Conservation (phyloP, 2,113 vertebrate species). For the Planiliza haematocheilus region DNA sequence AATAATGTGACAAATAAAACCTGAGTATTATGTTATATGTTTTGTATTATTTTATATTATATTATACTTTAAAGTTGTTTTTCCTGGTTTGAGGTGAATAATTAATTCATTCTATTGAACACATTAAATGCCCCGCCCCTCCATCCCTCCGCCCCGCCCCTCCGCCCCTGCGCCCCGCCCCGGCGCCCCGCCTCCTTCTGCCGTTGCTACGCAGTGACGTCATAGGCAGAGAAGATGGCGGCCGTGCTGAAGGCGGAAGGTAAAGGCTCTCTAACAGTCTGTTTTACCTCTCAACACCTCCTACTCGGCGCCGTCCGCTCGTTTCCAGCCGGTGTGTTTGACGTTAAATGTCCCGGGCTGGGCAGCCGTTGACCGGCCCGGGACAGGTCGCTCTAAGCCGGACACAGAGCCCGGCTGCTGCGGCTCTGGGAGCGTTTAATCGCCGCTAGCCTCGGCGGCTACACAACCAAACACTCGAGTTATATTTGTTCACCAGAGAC, state of each 20-base stretch:
- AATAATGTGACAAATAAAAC: too few relatives aligned
- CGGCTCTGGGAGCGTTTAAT: conserved; percentile 6
- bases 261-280: conserved; percentile 45
- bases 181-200: neutral
- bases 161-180: neutral
- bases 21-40: too few relatives aligned
- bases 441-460: neutral
- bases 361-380: neutral
- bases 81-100: too few relatives aligned
- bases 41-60: too few relatives aligned
- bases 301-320: accelerated
- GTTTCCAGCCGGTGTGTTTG: neutral
- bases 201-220: conserved; percentile 58
- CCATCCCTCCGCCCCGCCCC: too few relatives aligned
- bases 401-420: neutral
- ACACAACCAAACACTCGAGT: neutral
- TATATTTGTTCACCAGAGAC: accelerated
- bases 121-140: too few relatives aligned
- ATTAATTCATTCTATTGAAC: too few relatives aligned
- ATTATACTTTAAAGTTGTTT: too few relatives aligned
- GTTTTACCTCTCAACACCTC: neutral
- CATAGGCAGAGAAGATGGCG: conserved; percentile 70
- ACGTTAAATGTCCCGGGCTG: accelerated
- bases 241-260: conserved; percentile 72
- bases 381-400: neutral